Conservation (phyloP, 1,140 invertebrate species). For the Batillaria attramentaria region DNA sequence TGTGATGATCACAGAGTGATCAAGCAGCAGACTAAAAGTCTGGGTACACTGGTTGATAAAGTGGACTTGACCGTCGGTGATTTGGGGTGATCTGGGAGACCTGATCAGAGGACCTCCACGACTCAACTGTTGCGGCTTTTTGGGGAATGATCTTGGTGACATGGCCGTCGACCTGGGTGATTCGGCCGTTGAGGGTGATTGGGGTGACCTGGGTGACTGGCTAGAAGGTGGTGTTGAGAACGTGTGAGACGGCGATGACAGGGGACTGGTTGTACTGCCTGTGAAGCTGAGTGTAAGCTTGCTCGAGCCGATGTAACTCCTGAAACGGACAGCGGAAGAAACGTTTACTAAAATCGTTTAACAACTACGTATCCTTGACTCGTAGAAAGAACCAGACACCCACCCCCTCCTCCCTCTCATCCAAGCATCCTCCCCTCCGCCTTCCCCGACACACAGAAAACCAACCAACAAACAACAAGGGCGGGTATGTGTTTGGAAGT, state of each 20-base stretch:
- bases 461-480: too few relatives aligned
- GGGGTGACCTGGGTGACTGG: background rate
- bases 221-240: slow-evolving; percentile 38
- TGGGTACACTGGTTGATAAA: background rate
- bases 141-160: background rate
- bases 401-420: too few relatives aligned
- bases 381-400: too few relatives aligned
- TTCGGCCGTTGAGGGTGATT: background rate
- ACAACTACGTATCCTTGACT: too few relatives aligned
- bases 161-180: too few relatives aligned
- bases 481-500: too few relatives aligned
- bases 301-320: slow-evolving; percentile 46
- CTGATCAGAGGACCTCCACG: too few relatives aligned
- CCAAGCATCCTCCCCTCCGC: background rate
- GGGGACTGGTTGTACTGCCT: slow-evolving; percentile 41
- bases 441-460: background rate
- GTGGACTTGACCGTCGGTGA: background rate
- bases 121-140: background rate
- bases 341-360: too few relatives aligned
- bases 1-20: too few relatives aligned
- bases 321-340: slow-evolving; percentile 16
- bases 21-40: too few relatives aligned
- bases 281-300: slow-evolving; percentile 47
- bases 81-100: too few relatives aligned
- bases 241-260: slow-evolving; percentile 20